Base-by-base conservation (phyloP, 2,113 vertebrate genomes). In the Phaethon lepturus region DNA sequence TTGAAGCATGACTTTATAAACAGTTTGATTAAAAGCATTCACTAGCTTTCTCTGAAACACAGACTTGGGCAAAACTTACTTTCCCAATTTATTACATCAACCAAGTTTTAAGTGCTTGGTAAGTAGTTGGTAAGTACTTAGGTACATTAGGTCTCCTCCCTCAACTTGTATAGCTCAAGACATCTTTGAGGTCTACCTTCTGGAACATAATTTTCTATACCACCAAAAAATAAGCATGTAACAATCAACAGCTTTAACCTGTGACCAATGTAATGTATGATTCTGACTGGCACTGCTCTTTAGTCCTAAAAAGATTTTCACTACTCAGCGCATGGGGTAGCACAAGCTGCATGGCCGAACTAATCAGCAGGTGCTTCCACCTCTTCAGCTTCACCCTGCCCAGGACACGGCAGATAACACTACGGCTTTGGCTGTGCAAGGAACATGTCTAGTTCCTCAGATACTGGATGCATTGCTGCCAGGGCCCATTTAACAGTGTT, bases 121-220 rank as follows among this genome's bases (percentile, higher is more conserved):
- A 38, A 38, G 38, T 38, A 38, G 11, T 68, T 90, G 26, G 38
- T 38, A 38, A 38, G 38, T 38, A 38, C 38, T 53, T 85, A 52
- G 0, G 0, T 45, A 67, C 5, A 10, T 72, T 25, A 71, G 12
- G 49, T 40, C n/a, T 40, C 11, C 44, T 76, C 13, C n/a, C 24
- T 60, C 4, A 1, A 56, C 56, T 35, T 29, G 14, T 20, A n/a
- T 2, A 82, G 53, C 42, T 72, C 40, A 60, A 49, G 40, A 93
- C 0, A 2, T 17, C 52, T 64, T 60, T 26, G 11, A 94, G 63
- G 45, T 52, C 52, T 56, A 12, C 29, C 35, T 25, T 81, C 44
- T 56, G 47, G 60, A 81, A 55, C 4, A 24, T 9, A 29, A 4
- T 17, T 38, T 60, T 74, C 33, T 38, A 9, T 4, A 24, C 17